Conservation (phyloP, 2,888 invertebrate species). For the Adelphocoris suturalis region DNA sequence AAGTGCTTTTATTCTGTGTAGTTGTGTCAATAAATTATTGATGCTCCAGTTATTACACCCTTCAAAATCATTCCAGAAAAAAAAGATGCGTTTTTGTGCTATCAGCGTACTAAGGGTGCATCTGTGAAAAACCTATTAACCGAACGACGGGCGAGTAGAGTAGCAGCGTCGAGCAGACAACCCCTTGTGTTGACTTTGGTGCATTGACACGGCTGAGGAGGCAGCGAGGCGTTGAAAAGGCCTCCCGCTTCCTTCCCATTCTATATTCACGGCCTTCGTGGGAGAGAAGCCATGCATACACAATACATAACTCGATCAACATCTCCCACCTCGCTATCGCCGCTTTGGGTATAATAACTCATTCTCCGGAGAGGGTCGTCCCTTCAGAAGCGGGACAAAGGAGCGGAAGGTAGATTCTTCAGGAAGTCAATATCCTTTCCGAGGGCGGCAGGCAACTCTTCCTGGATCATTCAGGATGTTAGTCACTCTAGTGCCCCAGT, state of each 20-base stretch:
- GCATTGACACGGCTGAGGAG: slow-evolving; percentile 54
- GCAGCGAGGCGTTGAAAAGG: slow-evolving; percentile 44
- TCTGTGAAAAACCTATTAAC: neutral
- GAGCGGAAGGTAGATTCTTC: neutral
- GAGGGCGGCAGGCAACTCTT: neutral
- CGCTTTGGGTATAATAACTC: slow-evolving; percentile 60
- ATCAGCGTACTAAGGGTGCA: neutral
- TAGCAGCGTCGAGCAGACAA: neutral
- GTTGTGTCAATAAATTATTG: too few species aligned
- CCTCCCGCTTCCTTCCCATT: slow-evolving; percentile 49
- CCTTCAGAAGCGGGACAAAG: neutral
- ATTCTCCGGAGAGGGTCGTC: slow-evolving; percentile 21
- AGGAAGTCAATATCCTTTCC: slow-evolving; percentile 19
- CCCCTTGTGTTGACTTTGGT: slow-evolving; percentile 31
- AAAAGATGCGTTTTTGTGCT: neutral
- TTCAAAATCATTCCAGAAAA: too few species aligned
- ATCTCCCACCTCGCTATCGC: slow-evolving; percentile 51
- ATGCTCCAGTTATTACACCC: too few species aligned
- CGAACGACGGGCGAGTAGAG: neutral
- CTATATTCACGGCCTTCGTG: slow-evolving; percentile 48
- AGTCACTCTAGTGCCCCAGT: too few species aligned
- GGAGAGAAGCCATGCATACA: slow-evolving; percentile 53
- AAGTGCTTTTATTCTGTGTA: too few species aligned
- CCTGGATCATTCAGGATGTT: neutral
- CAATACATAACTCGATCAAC: slow-evolving; percentile 61